Base-by-base conservation (phyloP, 2,113 vertebrate species). In the Tamias sibiricus region DNA sequence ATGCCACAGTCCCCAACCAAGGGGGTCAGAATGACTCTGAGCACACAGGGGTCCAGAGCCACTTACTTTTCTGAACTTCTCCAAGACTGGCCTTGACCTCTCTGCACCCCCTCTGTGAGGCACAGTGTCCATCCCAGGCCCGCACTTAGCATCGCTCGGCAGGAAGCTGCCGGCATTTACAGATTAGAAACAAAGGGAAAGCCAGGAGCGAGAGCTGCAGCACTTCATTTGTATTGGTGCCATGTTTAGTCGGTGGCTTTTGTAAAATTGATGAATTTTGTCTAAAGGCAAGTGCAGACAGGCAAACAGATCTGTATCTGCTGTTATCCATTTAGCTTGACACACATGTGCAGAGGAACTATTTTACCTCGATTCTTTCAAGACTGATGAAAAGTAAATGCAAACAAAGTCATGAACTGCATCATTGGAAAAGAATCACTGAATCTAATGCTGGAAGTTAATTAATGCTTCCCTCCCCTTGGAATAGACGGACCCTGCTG, bases 201-300 rank as follows among this genome's bases (percentile, higher is more conserved):
- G 82, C 54, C 75, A 35, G 83, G 0, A 28, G 59, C 8, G 8
- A 28, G 0, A 72, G 95, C 97, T 72, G 35, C 1, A 97, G 98
- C 97, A 30, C 83, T 98, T 97, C 26, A 97, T 98, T 98, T 98
- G 98, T 98, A 98, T 95, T 79, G 96, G 97, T 95, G 98, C 97
- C 95, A 80, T 96, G 98, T 98, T 98, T 97, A 97, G 98, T 95
- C 93, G 77, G 98, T 97, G 98, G 97, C 98, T 98, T 98, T 98
- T 97, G 98, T 98, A 98, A 98, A 98, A 98, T 97, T 98, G 98
- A 99, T 99, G 98, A 98, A 99, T 98, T 98, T 98, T 98, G 98
- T 99, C 98, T 98, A 98, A 98, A 98, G 98, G 98, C 98, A 98
- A 98, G 98, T 98, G 99, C 98, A 98, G 99, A 98, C 98, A 98